Conservation (phyloP, 2,113 vertebrate genomes). For the Coracopsis vasa region DNA sequence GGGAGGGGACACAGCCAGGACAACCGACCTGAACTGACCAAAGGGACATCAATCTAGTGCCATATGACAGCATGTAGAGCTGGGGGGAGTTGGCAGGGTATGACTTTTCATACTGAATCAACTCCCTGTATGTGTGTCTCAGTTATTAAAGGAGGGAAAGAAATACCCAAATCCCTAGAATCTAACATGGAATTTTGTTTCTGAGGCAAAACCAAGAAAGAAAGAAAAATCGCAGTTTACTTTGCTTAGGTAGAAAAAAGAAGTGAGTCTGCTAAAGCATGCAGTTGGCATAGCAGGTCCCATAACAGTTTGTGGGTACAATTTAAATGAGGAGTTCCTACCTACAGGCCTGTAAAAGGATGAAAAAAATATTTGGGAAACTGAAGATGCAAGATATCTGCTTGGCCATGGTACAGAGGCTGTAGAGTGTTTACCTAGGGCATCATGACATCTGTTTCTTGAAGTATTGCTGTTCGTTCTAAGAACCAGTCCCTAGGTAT, state of each 20-base stretch:
- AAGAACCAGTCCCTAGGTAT: background rate
- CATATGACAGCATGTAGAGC: background rate
- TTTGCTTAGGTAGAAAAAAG: background rate
- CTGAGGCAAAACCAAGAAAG: background rate
- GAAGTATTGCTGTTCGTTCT: constrained; percentile 3
- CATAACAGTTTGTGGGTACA: background rate
- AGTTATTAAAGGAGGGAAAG: background rate
- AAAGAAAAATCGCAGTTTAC: background rate
- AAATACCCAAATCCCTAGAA: background rate
- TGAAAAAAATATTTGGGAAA: background rate
- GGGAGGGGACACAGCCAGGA: background rate
- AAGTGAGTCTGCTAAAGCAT: background rate
- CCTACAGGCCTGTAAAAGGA: background rate
- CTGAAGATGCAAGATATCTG: background rate
- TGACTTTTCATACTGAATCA: background rate
- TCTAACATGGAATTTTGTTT: background rate
- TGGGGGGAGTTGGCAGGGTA: background rate
- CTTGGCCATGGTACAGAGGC: background rate
- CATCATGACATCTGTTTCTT: background rate
- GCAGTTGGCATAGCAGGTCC: background rate
- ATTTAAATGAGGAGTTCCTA: background rate
- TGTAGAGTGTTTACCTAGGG: background rate
- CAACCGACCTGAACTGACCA: background rate
- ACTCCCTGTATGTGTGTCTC: background rate
- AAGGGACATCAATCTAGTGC: background rate